Evolutionary conservation across 2,888 invertebrate genomes (phyloP).

Genomic region (Dorcus hopei): DNA sequence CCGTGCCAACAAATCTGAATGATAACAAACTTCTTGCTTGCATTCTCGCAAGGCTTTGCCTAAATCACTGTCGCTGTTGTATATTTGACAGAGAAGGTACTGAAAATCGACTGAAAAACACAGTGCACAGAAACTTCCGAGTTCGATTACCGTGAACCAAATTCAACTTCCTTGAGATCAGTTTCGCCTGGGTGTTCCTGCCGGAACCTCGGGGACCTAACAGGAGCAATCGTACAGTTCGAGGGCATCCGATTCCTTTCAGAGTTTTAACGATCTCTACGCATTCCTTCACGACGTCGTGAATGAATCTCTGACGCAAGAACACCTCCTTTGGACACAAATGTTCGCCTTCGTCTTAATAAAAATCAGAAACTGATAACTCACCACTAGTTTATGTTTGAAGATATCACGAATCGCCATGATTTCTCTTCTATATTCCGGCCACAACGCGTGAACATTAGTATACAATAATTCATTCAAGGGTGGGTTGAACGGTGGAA

Average conservation of each 20-base stretch:
- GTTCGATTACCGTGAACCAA: conserved; percentile 51
- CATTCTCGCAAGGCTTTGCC: conserved; percentile 40
- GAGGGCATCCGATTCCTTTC: conserved; percentile 50
- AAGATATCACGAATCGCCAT: conserved; percentile 45
- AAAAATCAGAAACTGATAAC: conserved; percentile 11
- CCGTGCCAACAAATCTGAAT: conserved; percentile 42
- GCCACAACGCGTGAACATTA: conserved; percentile 41
- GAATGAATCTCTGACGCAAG: conserved; percentile 37
- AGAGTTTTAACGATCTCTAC: conserved; percentile 41
- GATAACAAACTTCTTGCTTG: conserved; percentile 41
- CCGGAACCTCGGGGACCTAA: conserved; percentile 62
- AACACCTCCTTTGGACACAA: conserved; percentile 41
- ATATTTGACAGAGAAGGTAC: conserved; percentile 53
- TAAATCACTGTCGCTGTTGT: conserved; percentile 42
- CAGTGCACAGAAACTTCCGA: background rate
- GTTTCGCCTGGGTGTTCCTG: conserved; percentile 53
- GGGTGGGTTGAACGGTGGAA: conserved; percentile 41
- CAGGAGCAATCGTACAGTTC: conserved; percentile 57
- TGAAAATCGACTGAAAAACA: conserved; percentile 55
- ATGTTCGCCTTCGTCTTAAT: background rate
- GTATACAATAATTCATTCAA: conserved; percentile 42
- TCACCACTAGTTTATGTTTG: conserved; percentile 40
- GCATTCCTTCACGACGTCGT: conserved; percentile 46
- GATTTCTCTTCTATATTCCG: conserved; percentile 40
- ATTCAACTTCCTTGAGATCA: conserved; percentile 54